Evolutionary conservation across 2,797 vertebrate species (phyloP), one percentile per base, ranked within the genome.

Genomic region (Sarcoramphus papa): DNA sequence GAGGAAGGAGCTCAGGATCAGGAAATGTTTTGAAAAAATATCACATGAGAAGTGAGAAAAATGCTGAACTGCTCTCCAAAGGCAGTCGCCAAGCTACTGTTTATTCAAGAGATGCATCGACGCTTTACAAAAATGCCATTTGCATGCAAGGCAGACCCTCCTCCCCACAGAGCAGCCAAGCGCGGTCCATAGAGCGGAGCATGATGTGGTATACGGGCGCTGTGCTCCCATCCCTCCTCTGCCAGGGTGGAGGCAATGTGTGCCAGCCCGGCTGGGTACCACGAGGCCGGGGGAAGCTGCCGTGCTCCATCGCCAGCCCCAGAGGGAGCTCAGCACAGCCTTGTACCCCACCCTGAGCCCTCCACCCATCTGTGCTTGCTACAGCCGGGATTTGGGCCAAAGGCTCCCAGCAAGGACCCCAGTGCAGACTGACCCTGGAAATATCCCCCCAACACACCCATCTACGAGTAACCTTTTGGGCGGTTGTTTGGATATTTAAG

Each of bases 401-500:
- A 91, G 74, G 20, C 5, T 96, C 56, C 54, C 82, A 45, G 35
- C 37, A 73, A 59, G 64, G 31, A 87, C 73, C 48, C 40, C 67
- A n/a, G 41, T 40, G n/a, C 37, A 70, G 54, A 60, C 25, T 76
- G 63, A 84, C 73, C 19, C 60, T 93, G 89, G 30, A 91, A 92
- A 73, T 75, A 68, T 76, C 43, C 85, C 83, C 78, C 57, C 35
- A 85, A 65, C 83, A 83, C 86, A 50, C 85, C 37, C 95, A 43
- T 93, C 85, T 64, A 28, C n/a, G 1, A 92, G 51, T 82, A 94
- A 81, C 91, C 70, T 95, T 95, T 93, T 75, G 92, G 72, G 86
- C 14, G 8, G 90, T 69, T 96, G 73, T 95, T 97, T 96, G 90
- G 90, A 83, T 93, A 83, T 96, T 96, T 94, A 95, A 96, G 95